Evolutionary conservation across 2,797 vertebrate species (phyloP).

Genomic region (Chromobotia macracanthus): DNA sequence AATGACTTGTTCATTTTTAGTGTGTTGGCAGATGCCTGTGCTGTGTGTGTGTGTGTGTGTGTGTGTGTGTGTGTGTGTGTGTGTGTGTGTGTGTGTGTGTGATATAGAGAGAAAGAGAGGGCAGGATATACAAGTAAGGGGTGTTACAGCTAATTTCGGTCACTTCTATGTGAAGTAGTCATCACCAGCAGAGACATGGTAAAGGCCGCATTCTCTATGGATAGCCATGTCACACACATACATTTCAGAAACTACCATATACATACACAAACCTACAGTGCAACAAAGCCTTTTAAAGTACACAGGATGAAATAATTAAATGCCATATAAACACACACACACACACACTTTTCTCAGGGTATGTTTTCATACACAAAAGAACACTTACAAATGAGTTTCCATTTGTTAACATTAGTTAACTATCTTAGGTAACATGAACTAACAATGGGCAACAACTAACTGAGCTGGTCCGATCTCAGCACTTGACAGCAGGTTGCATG

Average conservation of each 20-base stretch:
- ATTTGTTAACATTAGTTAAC: too few relatives aligned
- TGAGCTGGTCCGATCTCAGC: neutral
- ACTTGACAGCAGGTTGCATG: neutral
- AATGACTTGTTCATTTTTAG: constrained; percentile 41
- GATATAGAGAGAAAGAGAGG: neutral
- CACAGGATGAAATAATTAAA: constrained; percentile 13
- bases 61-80: constrained; percentile 17
- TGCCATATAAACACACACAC: neutral
- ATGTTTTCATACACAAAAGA: neutral
- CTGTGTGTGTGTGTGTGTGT: constrained; percentile 11
- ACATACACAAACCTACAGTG: constrained; percentile 2
- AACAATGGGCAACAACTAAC: constrained; percentile 13
- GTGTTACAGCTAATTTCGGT: constrained; percentile 40
- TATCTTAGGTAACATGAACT: neutral
- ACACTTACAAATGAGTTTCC: neutral
- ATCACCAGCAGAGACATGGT: constrained; percentile 17
- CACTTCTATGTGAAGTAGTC: constrained; percentile 26
- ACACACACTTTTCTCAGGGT: too few relatives aligned
- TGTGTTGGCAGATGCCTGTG: constrained; percentile 38
- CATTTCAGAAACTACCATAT: neutral
- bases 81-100: constrained; percentile 11
- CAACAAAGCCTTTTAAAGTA: neutral
- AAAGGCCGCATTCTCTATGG: constrained; percentile 27
- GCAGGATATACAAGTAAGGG: constrained; percentile 29
- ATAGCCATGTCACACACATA: neutral